phyloP scores from a whole-genome alignment of 2,888 invertebrate genomes.

The Quadriops clusia region DNA sequence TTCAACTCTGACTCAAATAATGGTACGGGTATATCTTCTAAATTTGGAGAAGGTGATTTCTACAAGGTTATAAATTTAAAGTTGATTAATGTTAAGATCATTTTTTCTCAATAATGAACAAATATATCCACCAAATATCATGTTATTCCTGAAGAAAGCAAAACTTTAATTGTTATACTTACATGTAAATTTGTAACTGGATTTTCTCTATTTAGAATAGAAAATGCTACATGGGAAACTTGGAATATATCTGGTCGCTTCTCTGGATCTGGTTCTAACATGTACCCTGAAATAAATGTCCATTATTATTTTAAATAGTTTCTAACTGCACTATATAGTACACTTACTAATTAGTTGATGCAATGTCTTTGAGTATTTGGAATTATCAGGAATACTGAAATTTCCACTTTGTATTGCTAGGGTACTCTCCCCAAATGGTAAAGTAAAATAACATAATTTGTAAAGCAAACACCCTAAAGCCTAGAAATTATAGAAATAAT shows the following conservation, averaged over 20 bases:
- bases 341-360: conserved; percentile 61
- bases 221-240: conserved; percentile 63
- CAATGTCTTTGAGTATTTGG: conserved; percentile 57
- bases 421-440: conserved; percentile 88
- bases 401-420: conserved; percentile 83
- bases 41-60: conserved; percentile 52
- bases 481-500: conserved; percentile 41
- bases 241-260: conserved; percentile 79
- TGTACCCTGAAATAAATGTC: conserved; percentile 49
- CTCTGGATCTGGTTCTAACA: conserved; percentile 75
- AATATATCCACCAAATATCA: too few relatives aligned
- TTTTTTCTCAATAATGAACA: conserved; percentile 2
- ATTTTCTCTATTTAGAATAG: conserved; percentile 56
- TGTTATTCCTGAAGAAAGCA: conserved; percentile 1
- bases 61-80: conserved; percentile 29
- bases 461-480: conserved; percentile 81
- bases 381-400: conserved; percentile 72
- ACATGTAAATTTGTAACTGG: conserved; percentile 73
- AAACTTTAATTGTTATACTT: conserved; percentile 28
- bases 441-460: conserved; percentile 77
- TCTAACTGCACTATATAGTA: conserved; percentile 2
- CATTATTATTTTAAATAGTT: too few relatives aligned
- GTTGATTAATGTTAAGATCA: conserved; percentile 3
- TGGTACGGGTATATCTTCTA: conserved; percentile 55
- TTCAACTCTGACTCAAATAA: conserved; percentile 59